Percentiles rank a stretch among this genome's conserved stretches.
phyloP scores from a whole-genome alignment of 2,888 invertebrate genomes.

The Allacma fusca region DNA sequence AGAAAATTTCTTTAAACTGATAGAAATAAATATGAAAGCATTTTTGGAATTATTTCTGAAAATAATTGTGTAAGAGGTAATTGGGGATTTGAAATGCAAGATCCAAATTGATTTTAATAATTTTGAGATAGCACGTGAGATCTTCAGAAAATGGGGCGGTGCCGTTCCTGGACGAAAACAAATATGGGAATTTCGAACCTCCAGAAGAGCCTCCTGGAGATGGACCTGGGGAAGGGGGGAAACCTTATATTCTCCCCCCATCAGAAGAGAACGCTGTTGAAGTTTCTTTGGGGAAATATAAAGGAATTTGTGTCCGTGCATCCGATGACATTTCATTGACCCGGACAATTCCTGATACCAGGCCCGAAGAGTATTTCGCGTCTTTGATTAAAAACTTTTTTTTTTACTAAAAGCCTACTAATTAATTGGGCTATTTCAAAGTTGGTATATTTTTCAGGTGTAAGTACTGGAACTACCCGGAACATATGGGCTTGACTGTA shows the following conservation, averaged over 20 bases:
- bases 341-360: constrained; percentile 36
- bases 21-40: too few species aligned
- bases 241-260: constrained; percentile 77
- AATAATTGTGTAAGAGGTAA: too few species aligned
- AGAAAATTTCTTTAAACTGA: too few species aligned
- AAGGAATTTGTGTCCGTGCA: constrained; percentile 37
- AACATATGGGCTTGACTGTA: constrained; percentile 66
- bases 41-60: too few species aligned
- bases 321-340: constrained; percentile 40
- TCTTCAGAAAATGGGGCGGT: too few species aligned
- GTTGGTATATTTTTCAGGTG: constrained; percentile 64
- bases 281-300: constrained; percentile 79
- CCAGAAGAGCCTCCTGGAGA: background rate
- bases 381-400: too few species aligned
- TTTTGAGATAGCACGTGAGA: background rate
- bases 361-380: constrained; percentile 33
- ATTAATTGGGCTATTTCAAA: too few species aligned
- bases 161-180: background rate
- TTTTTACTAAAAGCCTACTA: too few species aligned
- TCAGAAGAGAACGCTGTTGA: constrained; percentile 86
- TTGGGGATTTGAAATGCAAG: too few species aligned
- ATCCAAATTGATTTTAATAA: background rate
- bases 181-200: constrained; percentile 23
- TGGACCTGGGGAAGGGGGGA: constrained; percentile 59
- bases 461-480: constrained; percentile 69